phyloP scores from a whole-genome alignment of 2,888 invertebrate species.

The Neoscelio sp. region DNA sequence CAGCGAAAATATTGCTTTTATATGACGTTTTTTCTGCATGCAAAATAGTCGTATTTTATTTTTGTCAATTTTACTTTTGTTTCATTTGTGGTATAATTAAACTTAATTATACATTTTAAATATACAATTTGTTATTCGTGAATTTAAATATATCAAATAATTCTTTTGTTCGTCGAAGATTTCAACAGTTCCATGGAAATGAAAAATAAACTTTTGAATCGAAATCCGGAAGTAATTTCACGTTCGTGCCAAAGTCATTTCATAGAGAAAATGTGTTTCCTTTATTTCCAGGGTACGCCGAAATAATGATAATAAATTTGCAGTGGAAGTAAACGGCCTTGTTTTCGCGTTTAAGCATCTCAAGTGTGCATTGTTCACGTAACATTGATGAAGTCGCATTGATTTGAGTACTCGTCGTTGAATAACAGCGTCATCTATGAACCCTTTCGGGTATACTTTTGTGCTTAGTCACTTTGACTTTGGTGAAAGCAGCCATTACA shows the following conservation, averaged over 20 bases:
- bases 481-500: constrained; percentile 63
- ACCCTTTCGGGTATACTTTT: constrained; percentile 64
- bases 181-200: too few relatives aligned
- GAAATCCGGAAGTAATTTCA: constrained; percentile 29
- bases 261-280: too few relatives aligned
- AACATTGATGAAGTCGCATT: constrained; percentile 62
- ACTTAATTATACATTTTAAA: too few relatives aligned
- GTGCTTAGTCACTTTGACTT: constrained; percentile 65
- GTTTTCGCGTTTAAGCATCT: constrained; percentile 37
- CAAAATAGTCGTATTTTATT: too few relatives aligned
- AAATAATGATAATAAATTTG: constrained; percentile 52
- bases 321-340: constrained; percentile 29
- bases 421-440: constrained; percentile 65
- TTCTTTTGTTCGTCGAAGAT: too few relatives aligned
- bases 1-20: too few relatives aligned
- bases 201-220: too few relatives aligned
- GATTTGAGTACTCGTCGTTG: constrained; percentile 64
- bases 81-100: too few relatives aligned
- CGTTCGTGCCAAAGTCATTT: constrained; percentile 35
- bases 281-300: constrained; percentile 10
- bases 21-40: too few relatives aligned
- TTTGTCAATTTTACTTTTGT: constrained; percentile 47
- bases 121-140: too few relatives aligned
- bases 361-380: constrained; percentile 57
- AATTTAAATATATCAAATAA: too few relatives aligned